Evolutionary conservation across 2,797 vertebrate genomes (phyloP).

Genomic region (Helicolenus hilgendorfi): DNA sequence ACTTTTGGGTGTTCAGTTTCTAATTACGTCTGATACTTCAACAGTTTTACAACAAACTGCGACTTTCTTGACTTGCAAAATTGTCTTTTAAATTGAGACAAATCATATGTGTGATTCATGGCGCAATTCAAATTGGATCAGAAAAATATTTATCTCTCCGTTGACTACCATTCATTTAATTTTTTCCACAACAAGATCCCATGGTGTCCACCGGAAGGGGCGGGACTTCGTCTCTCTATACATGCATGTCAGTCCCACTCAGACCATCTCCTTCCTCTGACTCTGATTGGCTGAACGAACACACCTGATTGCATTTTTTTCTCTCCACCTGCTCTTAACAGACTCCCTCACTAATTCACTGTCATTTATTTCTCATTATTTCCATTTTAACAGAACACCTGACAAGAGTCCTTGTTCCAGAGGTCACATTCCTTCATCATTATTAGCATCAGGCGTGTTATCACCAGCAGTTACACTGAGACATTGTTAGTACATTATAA

Average conservation of each 20-base stretch:
- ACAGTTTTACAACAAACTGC: too few relatives aligned
- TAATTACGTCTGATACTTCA: too few relatives aligned
- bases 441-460: conserved; percentile 24
- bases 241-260: neutral
- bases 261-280: neutral
- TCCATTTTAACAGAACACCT: conserved; percentile 11
- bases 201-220: too few relatives aligned
- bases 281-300: neutral
- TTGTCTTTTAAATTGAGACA: too few relatives aligned
- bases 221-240: too few relatives aligned
- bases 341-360: conserved; percentile 1
- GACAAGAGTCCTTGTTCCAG: conserved; percentile 17
- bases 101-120: too few relatives aligned
- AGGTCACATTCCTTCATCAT: conserved; percentile 31
- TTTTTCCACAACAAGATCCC: too few relatives aligned
- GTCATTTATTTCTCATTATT: conserved; percentile 39
- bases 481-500: conserved; percentile 21
- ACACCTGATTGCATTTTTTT: neutral
- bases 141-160: too few relatives aligned
- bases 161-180: too few relatives aligned
- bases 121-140: too few relatives aligned
- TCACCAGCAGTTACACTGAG: conserved; percentile 6
- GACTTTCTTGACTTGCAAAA: too few relatives aligned
- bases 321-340: neutral
- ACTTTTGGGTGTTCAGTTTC: too few relatives aligned